Evolutionary conservation across 1,140 invertebrate genomes (phyloP), one percentile per base, ranked within the genome.

Genomic region (Drosophila nannoptera): DNA sequence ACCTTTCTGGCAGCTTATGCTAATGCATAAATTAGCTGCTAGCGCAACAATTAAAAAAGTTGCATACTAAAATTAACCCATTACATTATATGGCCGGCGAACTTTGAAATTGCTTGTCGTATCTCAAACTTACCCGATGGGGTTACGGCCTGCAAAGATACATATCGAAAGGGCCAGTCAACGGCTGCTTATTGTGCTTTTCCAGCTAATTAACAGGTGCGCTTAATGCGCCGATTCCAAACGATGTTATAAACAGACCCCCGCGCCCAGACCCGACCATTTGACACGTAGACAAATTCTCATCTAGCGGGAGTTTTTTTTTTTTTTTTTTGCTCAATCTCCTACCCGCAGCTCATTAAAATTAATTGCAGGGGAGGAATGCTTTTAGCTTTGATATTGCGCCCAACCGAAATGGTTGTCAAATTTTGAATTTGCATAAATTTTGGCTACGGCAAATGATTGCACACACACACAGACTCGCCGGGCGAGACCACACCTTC

Each of bases 11-110:
- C 48, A 59, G 49, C 29, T 59, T 58, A 52, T 55, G 56, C 50
- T 67, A 67, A 54, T 53, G 69, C 77, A 80, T 81, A 80, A 80
- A 80, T 80, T 80, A 81, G 77, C 69, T 59, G 14, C 33, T 36
- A 55, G 54, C 46, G 59, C 31, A 62, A 66, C 68, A 78, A 78
- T 66, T 53, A 62, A 67, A 53, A 75, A 78, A 78, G 76, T 80
- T 80, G 29, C 48, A 53, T 69, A 69, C 77, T 80, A 59, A 80
- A 81, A 69, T 73, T 76, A 66, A 48, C 22, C 58, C 73, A 77
- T 81, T 77, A 73, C 50, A 60, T 81, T 80, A 74, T 71, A 81
- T 80, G 66, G 73, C 58, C 22, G 16, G 22, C 8, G 48, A 64
- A 71, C 54, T 77, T 77, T 66, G 64, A 60, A 73, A 69, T 76